Evolutionary conservation across 2,113 vertebrate genomes (phyloP), one percentile per base, ranked within the genome.

Genomic region (Pteruthius melanotis): DNA sequence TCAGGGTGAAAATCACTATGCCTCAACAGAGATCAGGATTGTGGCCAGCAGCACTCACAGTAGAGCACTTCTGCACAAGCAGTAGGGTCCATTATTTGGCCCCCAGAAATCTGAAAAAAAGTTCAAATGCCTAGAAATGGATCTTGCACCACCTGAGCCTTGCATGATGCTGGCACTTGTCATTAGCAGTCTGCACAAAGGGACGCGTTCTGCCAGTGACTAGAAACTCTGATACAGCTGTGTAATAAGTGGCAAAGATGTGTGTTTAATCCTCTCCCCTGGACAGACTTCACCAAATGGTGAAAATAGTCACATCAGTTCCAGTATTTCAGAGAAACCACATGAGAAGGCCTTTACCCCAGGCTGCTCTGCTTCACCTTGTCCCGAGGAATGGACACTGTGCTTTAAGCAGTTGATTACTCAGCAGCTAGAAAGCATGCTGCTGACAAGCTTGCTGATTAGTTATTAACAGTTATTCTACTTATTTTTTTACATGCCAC

Each of bases 101-200:
- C 33, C 19, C 7, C 17, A 65, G 35, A 63, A 94, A 68, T 27
- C 40, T 86, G 30, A 26, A 24, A 49, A 49, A 30, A 70, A 27
- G 5, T 37, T n/a, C 31, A 60, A 26, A 86, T 31, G 35, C 15
- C 39, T 75, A 24, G 39, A 76, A 42, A 28, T 15, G 19, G 27
- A 31, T 65, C 14, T 77, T 76, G 15, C 20, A 45, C 37, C n/a
- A 53, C 22, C 59, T 33, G 54, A 69, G 26, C 19, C 7, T 54
- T 83, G 31, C 26, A 39, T 0, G 0, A 28, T 61, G 20, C n/a
- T 79, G 40, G 13, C 20, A 17, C 24, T 72, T 42, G 4, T 13
- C 59, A 40, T 44, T 56, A 83, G 21, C 53, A 57, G 10, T 19
- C 22, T 83, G 10, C 39, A 66, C 15, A 63, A 44, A 63, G 15